phyloP scores from a whole-genome alignment of 2,888 invertebrate genomes.

The Shargacucullia verbasci region DNA sequence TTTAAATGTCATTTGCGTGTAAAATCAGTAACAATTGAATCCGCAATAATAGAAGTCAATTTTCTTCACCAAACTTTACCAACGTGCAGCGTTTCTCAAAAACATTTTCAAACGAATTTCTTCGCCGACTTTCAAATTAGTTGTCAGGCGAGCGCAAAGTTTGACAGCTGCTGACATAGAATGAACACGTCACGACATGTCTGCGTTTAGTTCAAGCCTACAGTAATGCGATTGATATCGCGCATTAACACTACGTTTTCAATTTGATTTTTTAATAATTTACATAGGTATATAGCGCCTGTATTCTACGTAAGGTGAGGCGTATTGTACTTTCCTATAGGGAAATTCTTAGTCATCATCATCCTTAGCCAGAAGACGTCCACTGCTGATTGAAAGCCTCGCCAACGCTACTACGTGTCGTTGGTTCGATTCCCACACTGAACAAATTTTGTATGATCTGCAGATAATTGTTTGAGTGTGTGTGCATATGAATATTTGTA shows the following conservation, averaged over 20 bases:
- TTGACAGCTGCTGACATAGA: constrained; percentile 48
- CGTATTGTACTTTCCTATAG: too few relatives aligned
- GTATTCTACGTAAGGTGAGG: too few relatives aligned
- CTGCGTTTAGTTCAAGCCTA: constrained; percentile 24
- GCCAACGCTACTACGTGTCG: too few relatives aligned
- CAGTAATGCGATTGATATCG: constrained; percentile 25
- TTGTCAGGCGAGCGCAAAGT: constrained; percentile 32
- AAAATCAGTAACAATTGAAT: constrained; percentile 30
- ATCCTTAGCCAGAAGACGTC: too few relatives aligned
- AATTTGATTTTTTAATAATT: neutral
- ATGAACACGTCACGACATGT: constrained; percentile 39
- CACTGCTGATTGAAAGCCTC: too few relatives aligned
- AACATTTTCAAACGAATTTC: constrained; percentile 44
- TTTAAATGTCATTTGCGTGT: neutral
- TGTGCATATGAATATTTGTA: too few relatives aligned
- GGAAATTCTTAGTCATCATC: too few relatives aligned
- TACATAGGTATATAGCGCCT: too few relatives aligned
- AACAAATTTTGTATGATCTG: too few relatives aligned
- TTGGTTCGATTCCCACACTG: too few relatives aligned
- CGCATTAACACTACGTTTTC: constrained; percentile 9
- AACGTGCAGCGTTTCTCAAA: constrained; percentile 34
- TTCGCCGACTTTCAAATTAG: constrained; percentile 48
- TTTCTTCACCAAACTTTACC: constrained; percentile 27
- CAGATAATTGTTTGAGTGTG: too few relatives aligned
- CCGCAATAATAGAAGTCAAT: constrained; percentile 36